Base-by-base conservation (phyloP, 2,797 vertebrate genomes). In the Pipistrellus nathusii region DNA sequence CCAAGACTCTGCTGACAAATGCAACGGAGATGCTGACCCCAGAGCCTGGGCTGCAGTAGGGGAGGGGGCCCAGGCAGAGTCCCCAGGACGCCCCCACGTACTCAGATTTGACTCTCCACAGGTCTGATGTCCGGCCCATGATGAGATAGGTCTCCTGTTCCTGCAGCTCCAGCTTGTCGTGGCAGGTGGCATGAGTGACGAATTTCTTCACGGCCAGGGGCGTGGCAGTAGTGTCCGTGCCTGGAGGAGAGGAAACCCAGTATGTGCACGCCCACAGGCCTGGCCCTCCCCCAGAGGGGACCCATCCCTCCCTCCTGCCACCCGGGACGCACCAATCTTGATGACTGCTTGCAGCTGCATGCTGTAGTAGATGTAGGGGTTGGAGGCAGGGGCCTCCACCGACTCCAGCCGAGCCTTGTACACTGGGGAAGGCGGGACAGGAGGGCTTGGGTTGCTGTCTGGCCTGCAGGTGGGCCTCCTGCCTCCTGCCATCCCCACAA, bases 101-200 rank as follows among this genome's bases (percentile, higher is more conserved):
- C 96, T 85, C 53, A 66, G 95, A 76, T 81, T n/a, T 78, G 75
- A 84, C 27, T 72, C 8, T 87, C 96, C 96, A 97, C 38, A 95
- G 87, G 48, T 96, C 94, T n/a, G 87, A 41, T 0, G 76, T 27
- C 48, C 80, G 88, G 71, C 90, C 95, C 93, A 96, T 94, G 64
- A 94, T 82, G 27, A 97, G 90, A 20, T 96, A 97, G 0, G 72
- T 66, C 73, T 90, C 55, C 12, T 92, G 18, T 41, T 80, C 95
- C 41, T 68, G 48, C 27, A 97, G 89, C 20, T 35, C 66, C 48
- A 96, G 93, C 4, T 71, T 20, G 8, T 80, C 53, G 0, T 8
- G 27, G 57, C 96, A 97, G 72, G 93, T 91, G 83, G 55, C 1
- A 0, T 95, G 96, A 44, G 69, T 77, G 76, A 97, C 0, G 2